phyloP scores from a whole-genome alignment of 2,888 invertebrate genomes.

The Coecobrya sp. region DNA sequence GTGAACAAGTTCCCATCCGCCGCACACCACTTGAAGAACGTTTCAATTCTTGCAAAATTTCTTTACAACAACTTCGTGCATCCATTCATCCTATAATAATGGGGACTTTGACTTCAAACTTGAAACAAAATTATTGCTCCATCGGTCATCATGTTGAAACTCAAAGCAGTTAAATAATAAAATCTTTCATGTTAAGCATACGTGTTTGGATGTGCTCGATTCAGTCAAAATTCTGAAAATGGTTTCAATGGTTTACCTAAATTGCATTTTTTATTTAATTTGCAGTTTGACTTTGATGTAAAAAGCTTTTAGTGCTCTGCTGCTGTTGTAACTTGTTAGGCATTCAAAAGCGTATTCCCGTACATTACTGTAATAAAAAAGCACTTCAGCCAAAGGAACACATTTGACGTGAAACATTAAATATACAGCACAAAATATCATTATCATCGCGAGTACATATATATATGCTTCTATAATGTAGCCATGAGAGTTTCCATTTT shows the following conservation, averaged over 20 bases:
- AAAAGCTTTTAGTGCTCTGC: constrained; percentile 32
- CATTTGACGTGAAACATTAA: constrained; percentile 28
- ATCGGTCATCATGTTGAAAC: constrained; percentile 7
- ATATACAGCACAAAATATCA: constrained; percentile 17
- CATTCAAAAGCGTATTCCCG: constrained; percentile 10
- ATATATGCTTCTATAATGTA: not conserved
- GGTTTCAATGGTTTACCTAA: constrained; percentile 13
- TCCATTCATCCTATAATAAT: not conserved
- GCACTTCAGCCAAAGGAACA: constrained; percentile 4
- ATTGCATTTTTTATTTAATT: constrained; percentile 42
- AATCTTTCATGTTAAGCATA: not conserved
- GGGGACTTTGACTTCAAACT: constrained; percentile 61
- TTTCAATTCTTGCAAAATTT: constrained; percentile 20
- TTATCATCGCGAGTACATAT: not conserved
- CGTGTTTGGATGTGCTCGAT: not conserved
- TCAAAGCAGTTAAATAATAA: not conserved
- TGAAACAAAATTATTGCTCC: constrained; percentile 44
- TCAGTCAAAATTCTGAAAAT: not conserved
- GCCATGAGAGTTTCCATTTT: not conserved
- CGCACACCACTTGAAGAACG: not conserved
- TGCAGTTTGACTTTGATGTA: constrained; percentile 39
- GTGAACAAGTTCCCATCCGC: constrained; percentile 4
- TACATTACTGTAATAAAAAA: constrained; percentile 23
- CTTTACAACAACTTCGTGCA: not conserved
- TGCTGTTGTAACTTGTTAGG: constrained; percentile 25